Percentiles rank a stretch among this genome's conserved stretches.
Evolutionary conservation across 2,888 invertebrate genomes (phyloP).

Genomic region (Zootermopsis nevadensis): DNA sequence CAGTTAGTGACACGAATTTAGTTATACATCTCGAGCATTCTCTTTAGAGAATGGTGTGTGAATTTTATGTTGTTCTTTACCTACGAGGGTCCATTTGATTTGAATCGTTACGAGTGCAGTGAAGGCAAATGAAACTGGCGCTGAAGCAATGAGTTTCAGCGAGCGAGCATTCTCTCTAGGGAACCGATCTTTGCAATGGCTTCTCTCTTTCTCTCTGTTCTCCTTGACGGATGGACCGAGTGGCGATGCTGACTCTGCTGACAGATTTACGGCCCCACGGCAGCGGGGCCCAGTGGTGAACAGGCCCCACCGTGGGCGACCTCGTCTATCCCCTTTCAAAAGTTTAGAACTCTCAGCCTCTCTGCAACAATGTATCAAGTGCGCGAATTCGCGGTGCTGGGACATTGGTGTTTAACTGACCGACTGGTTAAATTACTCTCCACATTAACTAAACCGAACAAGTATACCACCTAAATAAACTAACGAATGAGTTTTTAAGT

Average conservation of each 20-base stretch:
- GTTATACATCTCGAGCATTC: too few relatives aligned
- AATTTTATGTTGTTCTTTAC: too few relatives aligned
- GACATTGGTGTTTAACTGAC: too few relatives aligned
- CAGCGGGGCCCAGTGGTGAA: constrained; percentile 16
- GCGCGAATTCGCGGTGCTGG: too few relatives aligned
- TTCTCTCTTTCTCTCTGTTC: background rate
- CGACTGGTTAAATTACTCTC: too few relatives aligned
- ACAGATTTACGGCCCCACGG: constrained; percentile 53
- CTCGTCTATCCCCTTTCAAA: background rate
- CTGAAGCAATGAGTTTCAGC: background rate
- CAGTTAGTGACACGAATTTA: too few relatives aligned
- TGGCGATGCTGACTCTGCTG: constrained; percentile 49
- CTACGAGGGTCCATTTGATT: background rate
- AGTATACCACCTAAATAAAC: too few relatives aligned
- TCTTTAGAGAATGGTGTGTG: too few relatives aligned
- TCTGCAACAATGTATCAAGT: constrained; percentile 12
- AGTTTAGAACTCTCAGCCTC: background rate
- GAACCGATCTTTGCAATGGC: constrained; percentile 23
- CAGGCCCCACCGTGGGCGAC: constrained; percentile 9
- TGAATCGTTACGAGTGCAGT: background rate
- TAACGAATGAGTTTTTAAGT: too few relatives aligned
- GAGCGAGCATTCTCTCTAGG: background rate
- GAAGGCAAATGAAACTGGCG: background rate
- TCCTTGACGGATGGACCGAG: constrained; percentile 53
- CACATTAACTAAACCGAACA: too few relatives aligned